These are phyloP conservation scores for Dasyornis broadbenti DNA, from an alignment of 2,113 vertebrate genomes.

Conservation along the genomic window DNA sequence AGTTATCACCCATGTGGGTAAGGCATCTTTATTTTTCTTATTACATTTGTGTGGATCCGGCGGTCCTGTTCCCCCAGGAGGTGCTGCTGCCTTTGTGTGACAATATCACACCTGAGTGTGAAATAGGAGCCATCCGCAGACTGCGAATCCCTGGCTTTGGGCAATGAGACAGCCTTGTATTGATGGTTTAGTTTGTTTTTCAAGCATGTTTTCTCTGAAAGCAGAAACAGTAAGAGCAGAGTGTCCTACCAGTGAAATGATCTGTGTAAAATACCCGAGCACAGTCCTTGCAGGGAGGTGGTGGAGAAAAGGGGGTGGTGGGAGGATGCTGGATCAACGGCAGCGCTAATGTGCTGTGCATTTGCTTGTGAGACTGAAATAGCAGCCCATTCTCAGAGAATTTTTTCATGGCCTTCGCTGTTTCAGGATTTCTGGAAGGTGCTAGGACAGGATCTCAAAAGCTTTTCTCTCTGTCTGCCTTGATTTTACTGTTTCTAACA, in stretches of 20 bases:
- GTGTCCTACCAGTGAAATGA: conserved; percentile 28
- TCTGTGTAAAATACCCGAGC: conserved; percentile 10
- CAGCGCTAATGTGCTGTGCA: neutral
- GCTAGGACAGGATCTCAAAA: neutral
- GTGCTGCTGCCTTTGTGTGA: conserved; percentile 21
- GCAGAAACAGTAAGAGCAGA: neutral
- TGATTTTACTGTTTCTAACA: neutral
- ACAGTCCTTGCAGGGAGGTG: neutral
- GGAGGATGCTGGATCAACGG: neutral
- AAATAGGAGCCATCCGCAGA: neutral
- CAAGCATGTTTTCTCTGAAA: neutral
- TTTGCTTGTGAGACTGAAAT: neutral
- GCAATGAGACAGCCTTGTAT: neutral
- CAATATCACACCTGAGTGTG: neutral
- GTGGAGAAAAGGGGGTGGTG: neutral
- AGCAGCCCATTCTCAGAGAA: neutral
- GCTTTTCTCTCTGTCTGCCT: neutral
- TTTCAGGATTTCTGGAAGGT: neutral
- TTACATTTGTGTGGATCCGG: neutral
- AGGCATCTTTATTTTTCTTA: conserved; percentile 54
- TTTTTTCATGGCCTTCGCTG: neutral
- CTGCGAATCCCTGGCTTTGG: neutral
- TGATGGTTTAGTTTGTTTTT: neutral
- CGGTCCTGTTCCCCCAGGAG: neutral
- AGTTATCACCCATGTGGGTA: conserved; percentile 93